Base-by-base conservation (phyloP, 2,113 vertebrate genomes). In the Nipponia nippon region DNA sequence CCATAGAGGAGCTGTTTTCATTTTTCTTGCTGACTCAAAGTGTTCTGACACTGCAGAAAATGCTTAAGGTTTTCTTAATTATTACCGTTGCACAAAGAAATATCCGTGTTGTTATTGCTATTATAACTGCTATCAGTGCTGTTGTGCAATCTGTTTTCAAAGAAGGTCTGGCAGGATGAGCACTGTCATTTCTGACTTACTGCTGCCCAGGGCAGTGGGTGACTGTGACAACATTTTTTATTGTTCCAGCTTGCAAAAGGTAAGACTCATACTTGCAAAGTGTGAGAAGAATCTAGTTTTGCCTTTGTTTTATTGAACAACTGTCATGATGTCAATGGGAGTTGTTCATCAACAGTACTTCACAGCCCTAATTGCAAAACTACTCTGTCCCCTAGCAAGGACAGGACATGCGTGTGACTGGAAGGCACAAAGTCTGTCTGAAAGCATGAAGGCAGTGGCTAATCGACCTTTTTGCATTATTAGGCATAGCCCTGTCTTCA, bases 91-190 rank as follows among this genome's bases (percentile, higher is more conserved):
- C 58, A 87, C 81, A 82, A 85, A 95, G 61, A 93, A 93, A 49
- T 87, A 67, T 89, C 58, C 90, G 44, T 87, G 73, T n/a, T 76
- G 53, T 86, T 88, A 25, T 18, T 91, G 47, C 9, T 15, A 34
- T 66, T 91, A 67, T 61, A 89, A 84, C n/a, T 94, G 81, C 47
- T 96, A 76, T 89, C 1, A 4, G 46, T 30, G 10, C 30, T 63
- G 70, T 96, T 94, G 78, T 96, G 90, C 72, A 95, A 95, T 67
- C 20, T 70, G 36, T 92, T 94, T 97, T 95, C 91, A 66, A 59
- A 91, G 69, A 59, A 65, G n/a, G 32, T 91, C 84, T 91, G 49
- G 71, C 58, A 86, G 70, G 52, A 94, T 27, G 58, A 93, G 46
- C 3, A 30, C 59, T 79, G 73, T 84, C 69, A 58, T 91, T 96